Base-by-base conservation (phyloP, 1,140 invertebrate species). In the Glossosoma conforme region DNA sequence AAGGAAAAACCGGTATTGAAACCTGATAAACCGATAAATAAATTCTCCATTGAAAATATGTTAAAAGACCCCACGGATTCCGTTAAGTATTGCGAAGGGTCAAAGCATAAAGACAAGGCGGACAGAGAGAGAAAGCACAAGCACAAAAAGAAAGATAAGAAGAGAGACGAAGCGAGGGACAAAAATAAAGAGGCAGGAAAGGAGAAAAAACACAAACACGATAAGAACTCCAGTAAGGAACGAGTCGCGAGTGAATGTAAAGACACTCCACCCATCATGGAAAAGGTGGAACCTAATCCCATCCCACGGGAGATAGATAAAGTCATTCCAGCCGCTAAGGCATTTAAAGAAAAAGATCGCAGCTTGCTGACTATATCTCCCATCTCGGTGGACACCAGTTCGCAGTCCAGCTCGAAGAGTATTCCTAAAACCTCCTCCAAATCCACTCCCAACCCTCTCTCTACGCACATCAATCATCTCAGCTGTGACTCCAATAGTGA, bases 181-280 rank as follows among this genome's bases (percentile, higher is more conserved):
- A 73, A 77, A 62, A 71, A 72, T 54, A 78, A 76, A 62, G 76
- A 78, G 44, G 67, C 72, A 3, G 68, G 61, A 10, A 70, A 75
- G 45, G 76, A 79, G 56, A 81, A 78, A 56, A 79, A 79, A 60
- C 77, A 78, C 54, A 81, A 79, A 58, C 76, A 77, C 62, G 77
- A 79, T 6, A 80, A 79, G 56, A 64, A 66, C 35, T 67, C 66
- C 52, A 65, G 65, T 42, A 64, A 69, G 44, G 74, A 78, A 47
- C 63, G 68, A 56, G 62, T 59, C 28, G 64, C 58, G 25, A 40
- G 62, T 50, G 66, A 77, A 62, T 65, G 69, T 67, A 55, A 63
- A 44, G 70, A 75, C 51, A 51, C 67, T 22, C 53, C 33, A 10
- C 22, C 32, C 25, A 18, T 68, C 37, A 64, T 69, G 49, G 63